A percentile compares a stretch with the other conserved stretches of the same genome.
phyloP scores from a whole-genome alignment of 2,797 vertebrate genomes.

The Anomalospiza imberbis region DNA sequence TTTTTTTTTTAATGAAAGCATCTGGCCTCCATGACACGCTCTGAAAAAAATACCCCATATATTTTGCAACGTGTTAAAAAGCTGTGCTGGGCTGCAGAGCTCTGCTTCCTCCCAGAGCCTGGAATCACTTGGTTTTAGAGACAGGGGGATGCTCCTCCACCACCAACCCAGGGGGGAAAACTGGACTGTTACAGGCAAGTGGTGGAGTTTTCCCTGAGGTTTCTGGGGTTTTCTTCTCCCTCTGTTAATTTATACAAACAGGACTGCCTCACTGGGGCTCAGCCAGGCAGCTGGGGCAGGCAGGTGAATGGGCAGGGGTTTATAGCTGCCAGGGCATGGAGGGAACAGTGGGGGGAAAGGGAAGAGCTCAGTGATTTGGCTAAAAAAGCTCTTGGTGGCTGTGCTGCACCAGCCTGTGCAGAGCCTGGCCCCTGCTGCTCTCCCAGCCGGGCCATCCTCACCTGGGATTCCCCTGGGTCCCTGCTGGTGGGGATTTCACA shows the following conservation, averaged over 20 bases:
- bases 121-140: background rate
- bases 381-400: background rate
- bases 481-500: background rate
- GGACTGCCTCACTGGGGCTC: background rate
- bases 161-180: background rate
- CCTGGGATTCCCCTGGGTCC: background rate
- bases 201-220: background rate
- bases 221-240: background rate
- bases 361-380: background rate
- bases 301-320: background rate
- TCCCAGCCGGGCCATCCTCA: background rate
- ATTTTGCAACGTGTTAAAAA: conserved; percentile 33
- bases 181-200: background rate
- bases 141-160: background rate
- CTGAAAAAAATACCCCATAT: background rate
- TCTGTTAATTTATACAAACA: background rate
- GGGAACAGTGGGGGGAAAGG: too few relatives aligned
- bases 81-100: background rate
- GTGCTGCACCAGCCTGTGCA: background rate
- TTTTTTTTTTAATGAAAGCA: conserved; percentile 24
- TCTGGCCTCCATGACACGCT: conserved; percentile 2
- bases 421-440: background rate
- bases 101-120: background rate
- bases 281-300: background rate
- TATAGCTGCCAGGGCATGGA: background rate